A percentile compares a stretch with the other conserved stretches of the same genome.
Conservation (phyloP, 1,140 invertebrate genomes). For the Lucilia cuprina region DNA sequence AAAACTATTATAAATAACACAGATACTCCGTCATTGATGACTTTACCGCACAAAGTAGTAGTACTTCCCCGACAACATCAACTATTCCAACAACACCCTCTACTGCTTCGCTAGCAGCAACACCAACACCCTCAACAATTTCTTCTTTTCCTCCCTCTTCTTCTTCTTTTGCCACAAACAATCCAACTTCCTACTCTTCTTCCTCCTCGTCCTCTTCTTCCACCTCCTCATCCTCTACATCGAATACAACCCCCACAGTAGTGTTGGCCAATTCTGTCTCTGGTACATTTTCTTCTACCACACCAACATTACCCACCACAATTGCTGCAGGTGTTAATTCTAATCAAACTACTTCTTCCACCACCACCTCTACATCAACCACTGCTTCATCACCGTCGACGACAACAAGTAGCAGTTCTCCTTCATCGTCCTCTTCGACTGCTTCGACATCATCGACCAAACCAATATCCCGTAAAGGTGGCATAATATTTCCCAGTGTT, state of each 20-base stretch:
- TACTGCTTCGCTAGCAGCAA: constrained; percentile 43
- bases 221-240: constrained; percentile 34
- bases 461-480: constrained; percentile 69
- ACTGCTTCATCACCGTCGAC: constrained; percentile 54
- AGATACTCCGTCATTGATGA: constrained; percentile 56
- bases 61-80: constrained; percentile 41
- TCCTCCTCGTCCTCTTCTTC: constrained; percentile 43
- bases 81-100: constrained; percentile 50
- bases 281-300: constrained; percentile 59
- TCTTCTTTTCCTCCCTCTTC: constrained; percentile 45
- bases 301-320: constrained; percentile 61
- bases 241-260: constrained; percentile 6
- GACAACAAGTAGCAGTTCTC: constrained; percentile 4
- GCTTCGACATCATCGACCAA: constrained; percentile 46
- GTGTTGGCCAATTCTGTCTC: constrained; percentile 23
- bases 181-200: constrained; percentile 32
- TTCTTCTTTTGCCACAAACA: constrained; percentile 39
- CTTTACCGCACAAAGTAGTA: constrained; percentile 56
- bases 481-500: constrained; percentile 87
- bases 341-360: constrained; percentile 46
- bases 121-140: constrained; percentile 54
- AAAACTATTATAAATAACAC: neutral
- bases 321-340: constrained; percentile 26
- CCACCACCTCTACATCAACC: constrained; percentile 47
- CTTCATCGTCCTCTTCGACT: constrained; percentile 40